phyloP scores from a whole-genome alignment of 2,888 invertebrate genomes.

The Athalia rosae region DNA sequence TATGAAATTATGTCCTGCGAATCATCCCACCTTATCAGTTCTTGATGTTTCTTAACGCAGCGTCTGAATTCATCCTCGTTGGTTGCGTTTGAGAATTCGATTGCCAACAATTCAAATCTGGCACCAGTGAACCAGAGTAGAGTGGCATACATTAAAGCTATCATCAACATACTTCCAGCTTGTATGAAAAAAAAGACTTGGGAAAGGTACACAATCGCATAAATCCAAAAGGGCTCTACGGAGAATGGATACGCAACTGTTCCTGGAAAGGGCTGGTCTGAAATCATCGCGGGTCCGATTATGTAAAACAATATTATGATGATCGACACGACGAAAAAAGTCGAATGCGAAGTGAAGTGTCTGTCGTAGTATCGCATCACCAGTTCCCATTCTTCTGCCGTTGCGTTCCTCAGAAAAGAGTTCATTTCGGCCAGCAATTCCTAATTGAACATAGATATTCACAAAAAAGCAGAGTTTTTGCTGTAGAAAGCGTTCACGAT shows the following conservation, averaged over 20 bases:
- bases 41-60: constrained; percentile 47
- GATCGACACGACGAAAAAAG: constrained; percentile 50
- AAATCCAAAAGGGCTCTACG: constrained; percentile 46
- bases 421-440: background rate
- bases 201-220: constrained; percentile 53
- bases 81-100: constrained; percentile 32
- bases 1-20: background rate
- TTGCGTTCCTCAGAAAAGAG: background rate
- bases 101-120: constrained; percentile 54
- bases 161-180: constrained; percentile 51
- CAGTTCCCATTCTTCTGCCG: background rate
- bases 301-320: constrained; percentile 52
- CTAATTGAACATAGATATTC: constrained; percentile 17
- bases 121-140: constrained; percentile 57
- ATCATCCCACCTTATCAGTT: constrained; percentile 41
- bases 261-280: constrained; percentile 8
- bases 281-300: constrained; percentile 51
- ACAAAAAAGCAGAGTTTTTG: background rate
- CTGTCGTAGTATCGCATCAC: constrained; percentile 53
- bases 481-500: background rate
- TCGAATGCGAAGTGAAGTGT: constrained; percentile 49
- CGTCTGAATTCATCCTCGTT: constrained; percentile 29
- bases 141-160: constrained; percentile 57
- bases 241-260: constrained; percentile 51
- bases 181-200: constrained; percentile 56